Base-by-base conservation (phyloP, 2,113 vertebrate genomes). In the Amia ocellicauda region DNA sequence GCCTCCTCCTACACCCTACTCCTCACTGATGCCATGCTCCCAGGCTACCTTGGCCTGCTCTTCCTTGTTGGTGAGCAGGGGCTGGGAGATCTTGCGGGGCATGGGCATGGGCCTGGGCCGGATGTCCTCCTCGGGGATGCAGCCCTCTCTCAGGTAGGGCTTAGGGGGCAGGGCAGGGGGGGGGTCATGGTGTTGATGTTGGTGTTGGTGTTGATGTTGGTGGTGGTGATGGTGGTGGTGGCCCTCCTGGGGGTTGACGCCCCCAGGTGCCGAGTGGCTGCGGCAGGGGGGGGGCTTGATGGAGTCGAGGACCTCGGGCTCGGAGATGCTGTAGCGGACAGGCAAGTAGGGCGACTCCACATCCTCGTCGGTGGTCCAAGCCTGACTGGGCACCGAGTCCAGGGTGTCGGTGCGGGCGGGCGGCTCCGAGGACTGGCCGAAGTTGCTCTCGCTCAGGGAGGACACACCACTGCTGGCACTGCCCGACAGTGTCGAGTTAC, bases 391-490 rank as follows among this genome's bases (percentile, higher is more conserved):
- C 69, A 94, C 89, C 68, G 94, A 94, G 88, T 96, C 95, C 91
- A 93, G 86, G 66, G 91, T 92, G 61, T 96, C 92, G 29, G 91
- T 93, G 70, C 89, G 93, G 76, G 87, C 92, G 52, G 91, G 92
- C 69, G 71, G 91, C 77, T 85, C 93, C 45, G 61, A 92, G 67
- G 79, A 91, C 69, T 93, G 85, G 72, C 90, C 89, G 60, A 94
- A 97, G 81, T 95, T 96, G 73, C 94, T 96, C 81, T 98, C 95
- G 0, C 95, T 97, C 74, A 98, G 73, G 65, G 95, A 98, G 42
- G 95, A 98, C 27, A 98, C 94, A 0, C 95, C 95, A 0, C 95
- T 97, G 88, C 95, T 98, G 81, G 95, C 94, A 3, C 95, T 98
- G 84, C 94, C 95, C 0, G 95, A 97, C 71, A 98, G 85, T 2